These are phyloP conservation scores for Danaus melanippus DNA, from an alignment of 1,140 invertebrate genomes.

Conservation along the genomic window DNA sequence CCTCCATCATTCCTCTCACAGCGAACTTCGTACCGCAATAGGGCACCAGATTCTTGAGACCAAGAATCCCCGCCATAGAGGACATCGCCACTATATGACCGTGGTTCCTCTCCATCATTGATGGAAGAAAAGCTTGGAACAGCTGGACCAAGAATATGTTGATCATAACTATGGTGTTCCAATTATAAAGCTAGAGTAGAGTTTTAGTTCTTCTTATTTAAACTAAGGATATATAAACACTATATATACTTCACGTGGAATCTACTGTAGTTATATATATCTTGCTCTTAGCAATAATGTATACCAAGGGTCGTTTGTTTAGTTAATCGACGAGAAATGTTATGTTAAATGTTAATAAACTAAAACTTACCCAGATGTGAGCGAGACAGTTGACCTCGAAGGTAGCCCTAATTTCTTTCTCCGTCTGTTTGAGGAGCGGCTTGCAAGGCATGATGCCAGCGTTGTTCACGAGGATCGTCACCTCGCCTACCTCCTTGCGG, in stretches of 20 bases:
- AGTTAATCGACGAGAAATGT: too few relatives aligned
- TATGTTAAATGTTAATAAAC: neutral
- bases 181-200: too few relatives aligned
- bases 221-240: too few relatives aligned
- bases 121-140: conserved; percentile 82
- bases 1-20: conserved; percentile 83
- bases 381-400: conserved; percentile 87
- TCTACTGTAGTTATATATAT: too few relatives aligned
- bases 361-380: conserved; percentile 82
- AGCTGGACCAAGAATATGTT: conserved; percentile 60
- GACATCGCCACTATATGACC: conserved; percentile 87
- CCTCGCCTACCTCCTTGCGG: conserved; percentile 77
- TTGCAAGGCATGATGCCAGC: conserved; percentile 90
- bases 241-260: too few relatives aligned
- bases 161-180: too few relatives aligned
- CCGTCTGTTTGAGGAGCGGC: conserved; percentile 76
- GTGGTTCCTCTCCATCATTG: conserved; percentile 80
- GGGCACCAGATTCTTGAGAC: conserved; percentile 81
- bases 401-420: conserved; percentile 78
- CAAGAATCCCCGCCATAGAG: conserved; percentile 83
- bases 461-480: conserved; percentile 87
- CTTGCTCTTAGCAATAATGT: too few relatives aligned
- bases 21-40: conserved; percentile 88
- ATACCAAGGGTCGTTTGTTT: too few relatives aligned
- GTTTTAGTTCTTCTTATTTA: too few relatives aligned